Base-by-base conservation (phyloP, 2,797 vertebrate genomes). In the Mareca penelope region DNA sequence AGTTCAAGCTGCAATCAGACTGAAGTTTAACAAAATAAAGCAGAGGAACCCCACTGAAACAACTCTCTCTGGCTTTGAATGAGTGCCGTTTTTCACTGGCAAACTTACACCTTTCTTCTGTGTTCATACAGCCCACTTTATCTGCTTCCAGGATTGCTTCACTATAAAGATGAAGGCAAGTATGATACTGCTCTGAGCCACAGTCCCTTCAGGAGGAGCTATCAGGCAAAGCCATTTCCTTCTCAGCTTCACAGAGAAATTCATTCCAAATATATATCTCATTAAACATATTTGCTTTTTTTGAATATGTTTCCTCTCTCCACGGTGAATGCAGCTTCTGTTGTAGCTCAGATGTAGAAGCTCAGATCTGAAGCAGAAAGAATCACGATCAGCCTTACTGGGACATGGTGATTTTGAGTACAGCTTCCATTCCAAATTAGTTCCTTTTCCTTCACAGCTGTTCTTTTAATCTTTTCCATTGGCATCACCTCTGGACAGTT, bases 1-100 rank as follows among this genome's bases (percentile, higher is more conserved):
- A 91, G 65, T 48, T 76, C 0, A 0, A 89, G 59, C 33, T 50
- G 80, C 9, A 12, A 89, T 88, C 80, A 91, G n/a, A 42, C 42
- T 56, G 77, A 84, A 90, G n/a, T 90, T 84, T 69, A 86, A 79
- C 21, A 76, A 91, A 94, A 78, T 33, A 92, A 88, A 80, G 63
- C 63, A 26, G 48, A 92, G 85, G 78, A 89, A 33, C 8, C 22
- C 1, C 0, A 23, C 26, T 2, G 2, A 79, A 95, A 88, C 48
- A 91, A 18, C 57, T 65, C 37, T 37, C 75, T 72, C 60, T 23
- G 69, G 29, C 77, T 94, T 81, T 72, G 52, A 85, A 56, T 29
- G 39, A 72, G 76, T 55, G 61, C 10, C 67, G 12, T 79, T 88
- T 85, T 79, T 91, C 56, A 33, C 55, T 16, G 16, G 24, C 15